Percentiles rank a stretch among this genome's conserved stretches.
These are phyloP conservation scores for Clangula hyemalis DNA, from an alignment of 2,797 vertebrate species.

Conservation along the genomic window DNA sequence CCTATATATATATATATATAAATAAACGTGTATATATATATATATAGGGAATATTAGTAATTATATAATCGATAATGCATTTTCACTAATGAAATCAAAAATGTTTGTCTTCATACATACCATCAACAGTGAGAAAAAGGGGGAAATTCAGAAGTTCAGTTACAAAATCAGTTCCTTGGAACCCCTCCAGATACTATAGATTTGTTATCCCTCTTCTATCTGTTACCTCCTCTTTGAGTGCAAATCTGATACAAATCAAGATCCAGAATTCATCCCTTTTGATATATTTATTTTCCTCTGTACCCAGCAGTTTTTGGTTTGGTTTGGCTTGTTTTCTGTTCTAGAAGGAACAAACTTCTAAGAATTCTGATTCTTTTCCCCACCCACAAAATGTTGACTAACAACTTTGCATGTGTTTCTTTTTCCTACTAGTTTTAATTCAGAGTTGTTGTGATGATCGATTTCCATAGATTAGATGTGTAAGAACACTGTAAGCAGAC, in stretches of 20 bases:
- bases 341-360: neutral
- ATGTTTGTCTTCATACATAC: constrained; percentile 2
- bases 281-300: neutral
- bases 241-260: neutral
- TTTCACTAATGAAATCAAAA: constrained; percentile 62
- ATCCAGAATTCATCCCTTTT: neutral
- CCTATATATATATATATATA: neutral
- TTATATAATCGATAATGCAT: neutral
- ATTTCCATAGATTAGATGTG: neutral
- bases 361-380: neutral
- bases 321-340: neutral
- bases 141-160: neutral
- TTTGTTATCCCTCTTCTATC: neutral
- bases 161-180: neutral
- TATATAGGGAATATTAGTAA: neutral
- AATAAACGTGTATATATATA: neutral
- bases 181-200: neutral
- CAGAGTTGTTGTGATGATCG: neutral
- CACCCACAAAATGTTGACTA: neutral
- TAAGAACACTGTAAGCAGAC: neutral
- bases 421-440: neutral
- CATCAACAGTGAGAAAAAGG: neutral
- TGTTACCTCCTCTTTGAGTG: neutral
- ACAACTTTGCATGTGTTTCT: neutral
- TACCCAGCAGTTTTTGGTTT: neutral